A percentile compares a stretch with the other conserved stretches of the same genome.
Evolutionary conservation across 2,797 vertebrate species (phyloP).

Genomic region (Alfaro cultratus): DNA sequence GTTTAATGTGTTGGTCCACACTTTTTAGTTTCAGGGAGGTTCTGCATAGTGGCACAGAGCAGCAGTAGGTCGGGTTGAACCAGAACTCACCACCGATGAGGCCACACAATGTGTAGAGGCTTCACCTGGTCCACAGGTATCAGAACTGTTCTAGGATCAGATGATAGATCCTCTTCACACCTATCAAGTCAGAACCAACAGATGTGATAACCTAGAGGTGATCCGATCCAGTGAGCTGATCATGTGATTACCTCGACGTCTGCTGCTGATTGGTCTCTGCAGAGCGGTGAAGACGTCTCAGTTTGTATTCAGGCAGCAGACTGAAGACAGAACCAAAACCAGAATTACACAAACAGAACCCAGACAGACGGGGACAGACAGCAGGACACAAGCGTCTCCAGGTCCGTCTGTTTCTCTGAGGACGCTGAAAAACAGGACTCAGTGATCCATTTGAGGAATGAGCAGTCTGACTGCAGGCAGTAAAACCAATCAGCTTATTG

Average conservation of each 20-base stretch:
- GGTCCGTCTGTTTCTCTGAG: conserved; percentile 15
- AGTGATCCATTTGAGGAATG: conserved; percentile 77
- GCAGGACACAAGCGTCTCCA: background rate
- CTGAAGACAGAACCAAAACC: conserved; percentile 50
- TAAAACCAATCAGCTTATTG: conserved; percentile 92
- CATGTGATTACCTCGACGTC: conserved; percentile 17
- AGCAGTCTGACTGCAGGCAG: conserved; percentile 70
- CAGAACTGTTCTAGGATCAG: background rate
- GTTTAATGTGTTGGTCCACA: background rate
- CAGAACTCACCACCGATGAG: conserved; percentile 87
- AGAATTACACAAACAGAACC: background rate
- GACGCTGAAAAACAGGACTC: conserved; percentile 62
- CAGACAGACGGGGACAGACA: background rate
- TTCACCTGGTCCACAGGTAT: conserved; percentile 49
- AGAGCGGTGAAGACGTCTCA: background rate
- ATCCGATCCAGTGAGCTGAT: background rate
- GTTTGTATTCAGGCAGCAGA: conserved; percentile 72
- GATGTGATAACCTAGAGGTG: background rate
- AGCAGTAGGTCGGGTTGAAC: background rate
- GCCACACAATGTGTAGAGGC: conserved; percentile 92
- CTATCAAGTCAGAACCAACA: conserved; percentile 9
- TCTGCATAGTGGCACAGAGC: background rate
- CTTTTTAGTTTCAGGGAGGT: background rate
- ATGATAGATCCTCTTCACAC: background rate
- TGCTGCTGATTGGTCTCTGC: conserved; percentile 4